A percentile compares a stretch with the other conserved stretches of the same genome.
These are phyloP conservation scores for Chrysodeixis includens DNA, from an alignment of 2,888 invertebrate species.

Conservation along the genomic window DNA sequence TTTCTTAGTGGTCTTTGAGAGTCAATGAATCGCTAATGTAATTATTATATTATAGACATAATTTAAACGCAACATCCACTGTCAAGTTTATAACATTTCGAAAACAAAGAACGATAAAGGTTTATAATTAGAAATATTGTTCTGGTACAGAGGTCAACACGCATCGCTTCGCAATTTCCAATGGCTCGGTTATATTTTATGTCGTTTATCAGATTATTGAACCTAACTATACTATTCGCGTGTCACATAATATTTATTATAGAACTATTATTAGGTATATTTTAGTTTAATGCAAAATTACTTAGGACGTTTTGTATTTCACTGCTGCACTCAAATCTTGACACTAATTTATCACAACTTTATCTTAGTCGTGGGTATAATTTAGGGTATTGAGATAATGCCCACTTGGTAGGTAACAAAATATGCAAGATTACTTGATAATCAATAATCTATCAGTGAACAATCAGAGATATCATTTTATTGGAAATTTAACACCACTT, in stretches of 20 bases:
- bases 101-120: constrained; percentile 61
- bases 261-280: constrained; percentile 17
- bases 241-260: constrained; percentile 8
- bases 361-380: constrained; percentile 2
- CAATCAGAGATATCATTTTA: constrained; percentile 47
- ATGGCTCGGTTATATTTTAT: constrained; percentile 71
- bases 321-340: constrained; percentile 9
- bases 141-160: constrained; percentile 76
- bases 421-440: constrained; percentile 18
- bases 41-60: constrained; percentile 3
- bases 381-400: constrained; percentile 16
- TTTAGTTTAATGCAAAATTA: constrained; percentile 18
- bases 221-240: constrained; percentile 63
- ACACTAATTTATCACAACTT: constrained; percentile 24
- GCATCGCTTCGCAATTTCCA: constrained; percentile 71
- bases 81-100: constrained; percentile 61
- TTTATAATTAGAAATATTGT: constrained; percentile 81
- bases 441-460: constrained; percentile 39
- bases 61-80: constrained; percentile 36
- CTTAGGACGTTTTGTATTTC: constrained; percentile 7
- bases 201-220: constrained; percentile 78
- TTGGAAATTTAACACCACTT: constrained; percentile 66
- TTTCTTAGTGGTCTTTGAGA: background rate
- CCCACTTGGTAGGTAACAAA: constrained; percentile 22
- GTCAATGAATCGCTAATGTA: background rate